Base-by-base conservation (phyloP, 2,888 invertebrate genomes). In the Meghimatium bilineatum region DNA sequence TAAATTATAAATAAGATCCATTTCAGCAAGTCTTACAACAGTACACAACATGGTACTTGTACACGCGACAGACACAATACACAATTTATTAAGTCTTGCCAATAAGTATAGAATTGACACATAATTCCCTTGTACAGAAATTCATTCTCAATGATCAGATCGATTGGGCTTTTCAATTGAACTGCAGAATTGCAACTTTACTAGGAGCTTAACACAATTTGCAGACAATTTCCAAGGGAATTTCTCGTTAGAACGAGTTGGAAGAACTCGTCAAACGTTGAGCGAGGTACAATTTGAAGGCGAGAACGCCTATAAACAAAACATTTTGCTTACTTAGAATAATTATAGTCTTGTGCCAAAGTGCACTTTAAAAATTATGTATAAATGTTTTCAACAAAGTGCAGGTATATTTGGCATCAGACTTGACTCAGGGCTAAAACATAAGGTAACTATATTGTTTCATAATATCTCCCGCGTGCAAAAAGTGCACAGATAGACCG, bases 141-240 rank as follows among this genome's bases (percentile, higher is more conserved):
- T 67, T 32, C 29, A 67, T 67, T 67, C 67, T 67, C 67, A 67
- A 32, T 67, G 29, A 34, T n/a, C 44, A 29, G 1, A 67, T 67
- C 67, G 67, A 67, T 67, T 34, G 67, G 20, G 67, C 67, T 32
- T 67, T 44, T 67, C 67, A 67, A 67, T 67, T 17, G 17, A 67
- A 34, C 32, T 29, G 12, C 67, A 67, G 17, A 67, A 67, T 34
- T 34, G 32, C n/a, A 17, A 29, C 34, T 32, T 67, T 67, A 44
- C 12, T 12, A 44, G 44, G 17, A 29, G 32, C 67, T n/a, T 67
- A 29, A 67, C 67, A 67, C 29, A 67, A 67, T 67, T 29, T 29
- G 29, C 67, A 29, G 67, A 67, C 67, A 67, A 67, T 67, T 32
- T 67, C 67, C 66, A 14, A 32, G 34, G 67, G 67, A 67, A 67